A percentile compares a stretch with the other conserved stretches of the same genome.
phyloP scores from a whole-genome alignment of 2,797 vertebrate species.

The Siniperca undulata region DNA sequence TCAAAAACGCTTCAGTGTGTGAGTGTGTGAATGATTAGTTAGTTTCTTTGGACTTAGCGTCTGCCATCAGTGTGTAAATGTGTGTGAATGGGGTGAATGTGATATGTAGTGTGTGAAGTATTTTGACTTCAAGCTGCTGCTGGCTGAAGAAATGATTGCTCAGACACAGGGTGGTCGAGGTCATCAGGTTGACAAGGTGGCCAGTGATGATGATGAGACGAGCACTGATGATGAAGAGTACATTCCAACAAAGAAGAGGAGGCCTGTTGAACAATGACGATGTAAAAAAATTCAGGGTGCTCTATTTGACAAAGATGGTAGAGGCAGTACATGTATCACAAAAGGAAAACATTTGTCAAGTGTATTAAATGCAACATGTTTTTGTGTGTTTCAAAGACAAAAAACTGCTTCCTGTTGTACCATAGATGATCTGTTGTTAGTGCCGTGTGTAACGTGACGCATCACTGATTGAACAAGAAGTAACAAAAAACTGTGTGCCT shows the following conservation, averaged over 20 bases:
- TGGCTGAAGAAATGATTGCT: conserved; percentile 28
- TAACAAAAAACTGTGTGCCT: too few species aligned
- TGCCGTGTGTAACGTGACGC: too few species aligned
- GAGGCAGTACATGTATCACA: background rate
- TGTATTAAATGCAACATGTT: background rate
- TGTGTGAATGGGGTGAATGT: too few species aligned
- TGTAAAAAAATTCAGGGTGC: background rate
- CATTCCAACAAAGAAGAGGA: conserved; percentile 4
- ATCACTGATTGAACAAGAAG: too few species aligned
- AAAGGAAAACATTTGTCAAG: background rate
- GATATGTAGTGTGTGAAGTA: background rate
- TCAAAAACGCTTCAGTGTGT: too few species aligned
- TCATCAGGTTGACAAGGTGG: background rate
- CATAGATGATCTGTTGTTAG: too few species aligned
- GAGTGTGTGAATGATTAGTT: too few species aligned
- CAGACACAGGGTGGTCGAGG: background rate
- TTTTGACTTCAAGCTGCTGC: background rate
- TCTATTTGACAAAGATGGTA: conserved; percentile 9
- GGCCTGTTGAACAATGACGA: background rate
- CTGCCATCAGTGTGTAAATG: too few species aligned
- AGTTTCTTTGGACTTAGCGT: too few species aligned
- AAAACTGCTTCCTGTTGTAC: too few species aligned
- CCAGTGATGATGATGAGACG: background rate
- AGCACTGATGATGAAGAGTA: conserved; percentile 5
- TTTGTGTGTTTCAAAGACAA: too few species aligned